Evolutionary conservation across 2,888 invertebrate species (phyloP), one percentile per base, ranked within the genome.

Genomic region (Lasioglossum marginatum): DNA sequence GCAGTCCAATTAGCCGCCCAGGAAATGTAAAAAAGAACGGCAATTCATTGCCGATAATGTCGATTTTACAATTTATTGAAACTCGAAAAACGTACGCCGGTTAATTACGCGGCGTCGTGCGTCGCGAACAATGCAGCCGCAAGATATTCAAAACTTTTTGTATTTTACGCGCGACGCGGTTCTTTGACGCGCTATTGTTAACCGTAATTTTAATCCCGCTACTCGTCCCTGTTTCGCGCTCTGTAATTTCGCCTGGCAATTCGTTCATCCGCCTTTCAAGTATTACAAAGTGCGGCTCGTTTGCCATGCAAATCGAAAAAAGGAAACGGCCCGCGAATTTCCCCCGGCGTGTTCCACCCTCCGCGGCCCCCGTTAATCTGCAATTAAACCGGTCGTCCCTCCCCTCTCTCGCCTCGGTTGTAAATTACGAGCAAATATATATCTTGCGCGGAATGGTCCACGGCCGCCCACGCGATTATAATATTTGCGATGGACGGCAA

Each of bases 401-500:
- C 52, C 52, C 3, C 23, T 23, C n/a, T n/a, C 52, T 4, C n/a
- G n/a, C 52, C 34, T 23, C 43, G 23, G 10, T 77, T 48, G 60
- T 75, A 83, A 89, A 82, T 87, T 87, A 78, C 79, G 77, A 40
- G 68, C 52, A 71, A 77, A 81, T 71, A 72, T 83, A 77, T 83
- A 79, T 60, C 31, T 48, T 52, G 23, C 52, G n/a, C 71, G 57
- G 74, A n/a, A 34, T 23, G 34, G 68, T 16, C 48, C 34, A 48
- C 63, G 40, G n/a, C 34, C 34, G 34, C 4, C n/a, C 12, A 23
- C 10, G 48, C 34, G 72, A 76, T 77, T 77, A 79, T 88, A 84
- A 86, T 90, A 89, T 88, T 88, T 77, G 71, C 48, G 77, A 40
- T 57, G 79, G 60, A 79, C 85, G 83, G 72, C 73, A 81, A 84